These are phyloP conservation scores for Halictus rubicundus DNA, from an alignment of 1,140 invertebrate species.

Conservation along the genomic window DNA sequence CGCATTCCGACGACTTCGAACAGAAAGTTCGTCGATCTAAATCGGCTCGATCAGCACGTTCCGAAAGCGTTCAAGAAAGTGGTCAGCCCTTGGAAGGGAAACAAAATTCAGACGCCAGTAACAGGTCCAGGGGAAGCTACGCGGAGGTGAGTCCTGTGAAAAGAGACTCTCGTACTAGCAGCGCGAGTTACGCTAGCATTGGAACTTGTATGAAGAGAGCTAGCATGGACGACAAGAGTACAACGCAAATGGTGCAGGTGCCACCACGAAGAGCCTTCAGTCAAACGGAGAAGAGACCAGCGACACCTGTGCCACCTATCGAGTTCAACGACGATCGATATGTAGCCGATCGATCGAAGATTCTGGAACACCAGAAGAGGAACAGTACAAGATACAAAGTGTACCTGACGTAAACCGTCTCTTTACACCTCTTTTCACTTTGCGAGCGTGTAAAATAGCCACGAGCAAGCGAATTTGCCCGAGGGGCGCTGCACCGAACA, in stretches of 20 bases:
- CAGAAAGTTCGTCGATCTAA: conserved; percentile 39
- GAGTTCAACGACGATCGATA: conserved; percentile 55
- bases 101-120: conserved; percentile 43
- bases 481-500: no score
- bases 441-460: no score
- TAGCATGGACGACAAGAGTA: conserved; percentile 55
- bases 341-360: conserved; percentile 38
- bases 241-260: conserved; percentile 26
- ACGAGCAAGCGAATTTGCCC: no score
- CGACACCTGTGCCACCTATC: conserved; percentile 60
- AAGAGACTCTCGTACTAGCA: conserved; percentile 51
- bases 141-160: conserved; percentile 52
- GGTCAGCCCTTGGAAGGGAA: neutral
- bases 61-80: neutral
- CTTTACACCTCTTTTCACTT: no score
- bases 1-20: conserved; percentile 70
- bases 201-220: conserved; percentile 26
- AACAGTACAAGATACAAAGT: conserved; percentile 72
- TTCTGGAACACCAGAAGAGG: conserved; percentile 55
- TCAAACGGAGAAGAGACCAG: conserved; percentile 61
- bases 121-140: conserved; percentile 47
- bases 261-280: conserved; percentile 64
- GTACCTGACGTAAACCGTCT: conserved; percentile 62
- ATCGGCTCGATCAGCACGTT: neutral
- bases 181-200: conserved; percentile 55